A percentile compares a stretch with the other conserved stretches of the same genome.
phyloP scores from a whole-genome alignment of 2,888 invertebrate genomes.

The Rotaria magnacalcarata region DNA sequence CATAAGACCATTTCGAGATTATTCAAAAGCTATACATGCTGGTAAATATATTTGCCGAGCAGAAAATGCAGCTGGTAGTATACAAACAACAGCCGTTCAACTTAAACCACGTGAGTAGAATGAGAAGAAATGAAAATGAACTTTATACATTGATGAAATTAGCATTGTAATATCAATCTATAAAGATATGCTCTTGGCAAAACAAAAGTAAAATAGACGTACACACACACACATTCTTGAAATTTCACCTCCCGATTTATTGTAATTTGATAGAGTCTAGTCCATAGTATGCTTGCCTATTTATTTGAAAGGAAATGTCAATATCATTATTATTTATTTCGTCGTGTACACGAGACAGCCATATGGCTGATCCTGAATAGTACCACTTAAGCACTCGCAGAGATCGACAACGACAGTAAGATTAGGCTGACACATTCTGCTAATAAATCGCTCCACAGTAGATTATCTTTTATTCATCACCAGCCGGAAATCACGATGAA shows the following conservation, averaged over 20 bases:
- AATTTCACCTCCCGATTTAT: not conserved
- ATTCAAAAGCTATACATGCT: not conserved
- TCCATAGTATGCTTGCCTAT: not conserved
- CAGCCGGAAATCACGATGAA: not conserved
- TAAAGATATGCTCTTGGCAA: not conserved
- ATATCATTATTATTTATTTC: conserved; percentile 14
- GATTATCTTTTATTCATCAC: not conserved
- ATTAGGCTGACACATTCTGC: not conserved
- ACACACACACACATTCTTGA: not conserved
- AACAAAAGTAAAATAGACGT: not conserved
- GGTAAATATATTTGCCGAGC: not conserved
- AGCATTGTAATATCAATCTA: not conserved
- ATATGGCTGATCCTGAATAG: not conserved
- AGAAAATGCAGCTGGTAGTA: conserved; percentile 10
- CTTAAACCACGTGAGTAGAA: conserved; percentile 1
- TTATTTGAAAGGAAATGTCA: conserved; percentile 8
- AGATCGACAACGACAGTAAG: not conserved
- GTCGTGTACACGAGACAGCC: not conserved
- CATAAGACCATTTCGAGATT: not conserved
- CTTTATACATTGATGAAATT: not conserved
- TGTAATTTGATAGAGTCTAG: not conserved
- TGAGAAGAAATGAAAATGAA: not conserved
- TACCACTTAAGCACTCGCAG: not conserved
- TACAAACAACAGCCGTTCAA: not conserved
- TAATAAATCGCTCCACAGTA: not conserved